A percentile compares a stretch with the other conserved stretches of the same genome.
These are phyloP conservation scores for Chlorospingus flavigularis DNA, from an alignment of 2,797 vertebrate genomes.

Conservation along the genomic window DNA sequence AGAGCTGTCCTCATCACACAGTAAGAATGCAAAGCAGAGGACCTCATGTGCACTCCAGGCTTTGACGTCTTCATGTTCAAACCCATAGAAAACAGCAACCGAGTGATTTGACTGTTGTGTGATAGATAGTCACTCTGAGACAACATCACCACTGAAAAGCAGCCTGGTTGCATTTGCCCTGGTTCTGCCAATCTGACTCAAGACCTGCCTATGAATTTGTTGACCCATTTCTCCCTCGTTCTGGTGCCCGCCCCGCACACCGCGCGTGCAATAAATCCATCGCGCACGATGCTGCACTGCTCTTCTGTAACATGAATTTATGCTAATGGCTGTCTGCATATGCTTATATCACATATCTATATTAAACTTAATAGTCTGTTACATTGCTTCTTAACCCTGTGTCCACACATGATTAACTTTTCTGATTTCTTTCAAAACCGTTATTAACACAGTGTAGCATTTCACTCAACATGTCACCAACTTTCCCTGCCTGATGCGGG, in stretches of 20 bases:
- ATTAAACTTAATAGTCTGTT: slow-evolving; percentile 99
- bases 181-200: slow-evolving; percentile 67
- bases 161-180: slow-evolving; percentile 43
- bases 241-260: slow-evolving; percentile 40
- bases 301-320: slow-evolving; percentile 97
- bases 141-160: slow-evolving; percentile 21
- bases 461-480: slow-evolving; percentile 94
- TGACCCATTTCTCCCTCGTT: slow-evolving; percentile 66
- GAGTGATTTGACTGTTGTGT: neutral
- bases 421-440: slow-evolving; percentile 97
- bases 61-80: neutral
- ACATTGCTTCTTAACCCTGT: slow-evolving; percentile 99
- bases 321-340: slow-evolving; percentile 98
- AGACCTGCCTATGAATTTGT: slow-evolving; percentile 61
- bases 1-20: neutral
- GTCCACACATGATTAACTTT: slow-evolving; percentile 99
- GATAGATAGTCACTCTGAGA: slow-evolving; percentile 33
- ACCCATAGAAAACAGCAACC: neutral
- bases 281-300: slow-evolving; percentile 67
- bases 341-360: slow-evolving; percentile 99
- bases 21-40: slow-evolving; percentile 18
- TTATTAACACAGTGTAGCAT: slow-evolving; percentile 95
- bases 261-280: slow-evolving; percentile 71
- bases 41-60: neutral
- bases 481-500: slow-evolving; percentile 85